These are phyloP conservation scores for Jaculus jaculus DNA, from an alignment of 2,113 vertebrate species.

Conservation along the genomic window DNA sequence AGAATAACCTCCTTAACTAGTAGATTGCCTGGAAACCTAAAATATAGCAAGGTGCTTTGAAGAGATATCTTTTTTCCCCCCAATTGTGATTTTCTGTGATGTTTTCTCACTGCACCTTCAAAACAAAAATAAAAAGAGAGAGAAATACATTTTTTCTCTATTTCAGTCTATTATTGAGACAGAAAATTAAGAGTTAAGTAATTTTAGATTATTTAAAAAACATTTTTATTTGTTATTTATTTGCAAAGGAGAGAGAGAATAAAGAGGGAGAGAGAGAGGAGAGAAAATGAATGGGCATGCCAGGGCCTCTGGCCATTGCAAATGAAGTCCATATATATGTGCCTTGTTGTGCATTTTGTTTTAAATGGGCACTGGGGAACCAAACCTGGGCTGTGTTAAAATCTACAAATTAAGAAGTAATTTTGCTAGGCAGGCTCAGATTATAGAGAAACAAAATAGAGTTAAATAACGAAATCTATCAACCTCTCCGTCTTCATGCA, in stretches of 20 bases:
- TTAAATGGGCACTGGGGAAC: too few species aligned
- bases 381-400: background rate
- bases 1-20: background rate
- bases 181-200: slow-evolving; percentile 30
- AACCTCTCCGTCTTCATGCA: background rate
- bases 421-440: background rate
- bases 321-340: too few species aligned
- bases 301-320: too few species aligned
- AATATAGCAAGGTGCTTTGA: background rate
- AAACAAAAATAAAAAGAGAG: background rate
- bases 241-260: too few species aligned
- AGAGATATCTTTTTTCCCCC: background rate
- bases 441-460: background rate
- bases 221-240: too few species aligned
- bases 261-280: too few species aligned
- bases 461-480: background rate
- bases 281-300: too few species aligned
- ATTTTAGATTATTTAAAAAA: background rate
- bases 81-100: slow-evolving; percentile 38
- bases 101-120: background rate
- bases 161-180: slow-evolving; percentile 16
- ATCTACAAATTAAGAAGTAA: slow-evolving; percentile 18
- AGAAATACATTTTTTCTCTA: background rate
- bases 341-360: too few species aligned
- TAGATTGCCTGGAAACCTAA: slow-evolving; percentile 6